Percentiles rank a stretch among this genome's conserved stretches.
These are phyloP conservation scores for Chalcis sispes DNA, from an alignment of 2,888 invertebrate genomes.

Conservation along the genomic window DNA sequence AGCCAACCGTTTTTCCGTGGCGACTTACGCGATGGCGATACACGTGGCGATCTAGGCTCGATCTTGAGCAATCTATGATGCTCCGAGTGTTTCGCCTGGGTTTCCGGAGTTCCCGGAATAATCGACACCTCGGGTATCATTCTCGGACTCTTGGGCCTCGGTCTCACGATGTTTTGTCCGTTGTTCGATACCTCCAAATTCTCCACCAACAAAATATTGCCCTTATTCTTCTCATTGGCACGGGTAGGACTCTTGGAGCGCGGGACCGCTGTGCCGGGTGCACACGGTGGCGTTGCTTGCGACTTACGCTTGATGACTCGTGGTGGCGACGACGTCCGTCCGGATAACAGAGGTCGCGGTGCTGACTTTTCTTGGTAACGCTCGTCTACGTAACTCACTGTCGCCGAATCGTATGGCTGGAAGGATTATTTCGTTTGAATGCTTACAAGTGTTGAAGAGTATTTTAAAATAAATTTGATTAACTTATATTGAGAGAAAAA, in stretches of 20 bases:
- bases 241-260: constrained; percentile 18
- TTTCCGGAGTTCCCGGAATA: constrained; percentile 58
- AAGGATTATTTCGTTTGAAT: too few species aligned
- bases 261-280: not conserved
- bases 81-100: constrained; percentile 43
- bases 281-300: constrained; percentile 15
- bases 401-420: constrained; percentile 42
- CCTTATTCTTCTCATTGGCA: not conserved
- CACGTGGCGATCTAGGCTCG: constrained; percentile 64
- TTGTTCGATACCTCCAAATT: constrained; percentile 9
- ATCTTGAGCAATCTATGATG: constrained; percentile 59
- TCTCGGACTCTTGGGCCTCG: constrained; percentile 61
- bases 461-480: too few species aligned
- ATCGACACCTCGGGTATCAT: constrained; percentile 60
- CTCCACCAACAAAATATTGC: constrained; percentile 38
- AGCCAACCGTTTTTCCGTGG: constrained; percentile 64
- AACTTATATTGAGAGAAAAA: not conserved
- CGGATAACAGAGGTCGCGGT: constrained; percentile 57
- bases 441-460: too few species aligned
- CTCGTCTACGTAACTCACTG: constrained; percentile 66
- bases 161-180: constrained; percentile 35
- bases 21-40: constrained; percentile 54
- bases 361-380: constrained; percentile 55
- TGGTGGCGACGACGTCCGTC: constrained; percentile 75
- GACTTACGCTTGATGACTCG: constrained; percentile 78